Base-by-base conservation (phyloP, 2,888 invertebrate species). In the Megaustenia siamemsis region DNA sequence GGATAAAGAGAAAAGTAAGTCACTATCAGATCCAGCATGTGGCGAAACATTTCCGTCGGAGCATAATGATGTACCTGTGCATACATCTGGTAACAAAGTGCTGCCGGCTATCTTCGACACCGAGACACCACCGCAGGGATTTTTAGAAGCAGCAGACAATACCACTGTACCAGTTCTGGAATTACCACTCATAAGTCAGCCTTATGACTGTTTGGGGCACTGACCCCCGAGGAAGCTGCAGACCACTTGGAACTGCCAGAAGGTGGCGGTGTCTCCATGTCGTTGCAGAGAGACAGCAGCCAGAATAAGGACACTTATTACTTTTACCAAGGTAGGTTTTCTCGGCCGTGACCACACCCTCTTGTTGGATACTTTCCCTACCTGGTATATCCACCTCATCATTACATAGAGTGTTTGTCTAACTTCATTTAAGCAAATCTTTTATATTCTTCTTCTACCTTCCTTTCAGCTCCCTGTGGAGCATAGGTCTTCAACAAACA, bases 291-390 rank as follows among this genome's bases (percentile, higher is more conserved):
- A n/a, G 43, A 69, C 32, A 77, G 49, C 60, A 49, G 56, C 43
- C 73, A 24, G 24, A 75, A 82, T 71, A 86, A 91, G 63, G 83
- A 90, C 82, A 79, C 89, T 24, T 96, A 96, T 93, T 97, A 96
- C 93, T 97, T 97, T 93, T 97, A 97, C 94, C 97, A 97, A 96
- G 96, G 97, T 97, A 94, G 91, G 89, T 88, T 32, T 69, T 56
- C 6, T n/a, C 10, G n/a, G n/a, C n/a, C n/a, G n/a, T n/a, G n/a
- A n/a, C n/a, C n/a, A n/a, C n/a, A n/a, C n/a, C n/a, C n/a, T n/a
- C n/a, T n/a, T n/a, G n/a, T n/a, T n/a, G n/a, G n/a, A n/a, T n/a
- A n/a, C n/a, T n/a, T n/a, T n/a, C n/a, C n/a, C n/a, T n/a, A n/a
- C n/a, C n/a, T n/a, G n/a, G n/a, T n/a, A n/a, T n/a, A n/a, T n/a